A percentile compares a stretch with the other conserved stretches of the same genome.
phyloP scores from a whole-genome alignment of 1,140 invertebrate species.

The Sycophaga agraensis region DNA sequence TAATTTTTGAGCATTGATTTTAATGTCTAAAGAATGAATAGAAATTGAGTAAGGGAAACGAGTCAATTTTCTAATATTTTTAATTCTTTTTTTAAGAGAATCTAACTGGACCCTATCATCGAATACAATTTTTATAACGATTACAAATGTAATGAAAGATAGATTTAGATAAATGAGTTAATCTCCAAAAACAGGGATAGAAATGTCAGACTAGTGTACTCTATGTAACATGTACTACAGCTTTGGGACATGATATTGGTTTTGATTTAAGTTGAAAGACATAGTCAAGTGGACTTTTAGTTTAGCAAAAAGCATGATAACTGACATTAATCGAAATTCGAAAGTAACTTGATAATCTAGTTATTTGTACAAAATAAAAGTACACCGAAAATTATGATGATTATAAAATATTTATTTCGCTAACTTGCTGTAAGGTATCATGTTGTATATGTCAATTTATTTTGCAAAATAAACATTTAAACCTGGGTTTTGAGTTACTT shows the following conservation, averaged over 20 bases:
- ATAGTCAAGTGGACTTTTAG: too few relatives aligned
- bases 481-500: constrained; percentile 8
- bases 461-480: constrained; percentile 53
- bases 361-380: constrained; percentile 28
- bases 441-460: constrained; percentile 54
- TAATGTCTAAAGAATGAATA: too few relatives aligned
- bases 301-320: background rate
- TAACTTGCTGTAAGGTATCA: constrained; percentile 41
- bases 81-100: too few relatives aligned
- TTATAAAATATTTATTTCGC: constrained; percentile 40
- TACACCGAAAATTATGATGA: too few relatives aligned
- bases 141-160: constrained; percentile 10
- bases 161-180: constrained; percentile 7
- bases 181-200: constrained; percentile 21
- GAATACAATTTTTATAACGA: constrained; percentile 22
- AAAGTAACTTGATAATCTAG: constrained; percentile 38
- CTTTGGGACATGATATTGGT: constrained; percentile 17
- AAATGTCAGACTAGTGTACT: constrained; percentile 10
- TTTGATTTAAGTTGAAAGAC: background rate
- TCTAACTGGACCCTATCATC: too few relatives aligned
- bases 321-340: constrained; percentile 31
- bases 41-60: too few relatives aligned
- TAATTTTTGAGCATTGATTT: too few relatives aligned
- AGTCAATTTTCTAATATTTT: too few relatives aligned
- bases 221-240: constrained; percentile 11